Evolutionary conservation across 2,888 invertebrate species (phyloP).

Genomic region (Meiosimyza decipiens): DNA sequence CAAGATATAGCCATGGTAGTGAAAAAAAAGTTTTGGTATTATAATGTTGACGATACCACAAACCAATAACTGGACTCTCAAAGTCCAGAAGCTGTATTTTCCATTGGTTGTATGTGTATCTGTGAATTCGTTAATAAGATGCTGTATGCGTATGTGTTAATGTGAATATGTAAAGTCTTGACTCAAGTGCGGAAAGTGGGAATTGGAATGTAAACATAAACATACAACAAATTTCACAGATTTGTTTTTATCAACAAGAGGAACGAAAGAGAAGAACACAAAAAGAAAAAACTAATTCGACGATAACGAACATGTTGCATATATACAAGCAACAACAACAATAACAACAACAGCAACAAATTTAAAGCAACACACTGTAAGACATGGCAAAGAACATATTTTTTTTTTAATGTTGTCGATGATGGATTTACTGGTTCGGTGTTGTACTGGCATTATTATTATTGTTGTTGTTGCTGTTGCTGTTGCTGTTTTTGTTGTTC

Average conservation of each 20-base stretch:
- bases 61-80: no score
- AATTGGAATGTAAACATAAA: conserved; percentile 43
- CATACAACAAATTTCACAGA: conserved; percentile 37
- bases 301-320: conserved; percentile 19
- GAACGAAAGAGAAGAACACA: background rate
- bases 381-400: conserved; percentile 19
- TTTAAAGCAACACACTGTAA: background rate
- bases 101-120: background rate
- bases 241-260: conserved; percentile 32
- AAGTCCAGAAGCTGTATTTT: no score
- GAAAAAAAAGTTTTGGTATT: no score
- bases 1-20: no score
- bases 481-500: no score
- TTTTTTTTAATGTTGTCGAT: conserved; percentile 31
- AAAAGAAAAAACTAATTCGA: background rate
- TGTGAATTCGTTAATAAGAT: background rate
- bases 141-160: background rate
- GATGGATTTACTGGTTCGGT: conserved; percentile 36
- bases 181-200: conserved; percentile 43
- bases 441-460: background rate
- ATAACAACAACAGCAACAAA: conserved; percentile 19
- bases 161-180: background rate
- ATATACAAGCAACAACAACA: conserved; percentile 4
- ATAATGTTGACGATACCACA: no score
- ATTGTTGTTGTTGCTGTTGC: background rate